Percentiles rank a stretch among this genome's conserved stretches.
phyloP scores from a whole-genome alignment of 2,113 vertebrate species.

The Bagarius yarrelli region DNA sequence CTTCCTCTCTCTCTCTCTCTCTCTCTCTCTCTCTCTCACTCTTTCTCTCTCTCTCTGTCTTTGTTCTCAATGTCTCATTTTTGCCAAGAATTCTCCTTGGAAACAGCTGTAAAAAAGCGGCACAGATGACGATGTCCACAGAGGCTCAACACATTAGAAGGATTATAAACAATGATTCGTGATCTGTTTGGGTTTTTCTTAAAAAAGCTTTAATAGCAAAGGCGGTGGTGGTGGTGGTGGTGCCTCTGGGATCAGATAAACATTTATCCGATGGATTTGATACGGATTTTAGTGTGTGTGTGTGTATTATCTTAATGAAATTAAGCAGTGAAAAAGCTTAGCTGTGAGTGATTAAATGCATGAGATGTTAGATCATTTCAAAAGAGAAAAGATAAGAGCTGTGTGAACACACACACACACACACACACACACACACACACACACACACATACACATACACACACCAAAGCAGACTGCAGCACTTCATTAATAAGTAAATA shows the following conservation, averaged over 20 bases:
- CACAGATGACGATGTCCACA: constrained; percentile 37
- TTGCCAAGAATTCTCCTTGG: constrained; percentile 56
- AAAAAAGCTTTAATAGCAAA: constrained; percentile 10
- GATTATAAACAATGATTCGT: constrained; percentile 21
- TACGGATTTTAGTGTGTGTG: constrained; percentile 38
- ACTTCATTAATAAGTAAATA: constrained; percentile 53
- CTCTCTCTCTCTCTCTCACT: background rate
- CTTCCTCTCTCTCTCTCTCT: background rate
- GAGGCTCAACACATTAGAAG: constrained; percentile 6
- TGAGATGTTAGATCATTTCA: constrained; percentile 40
- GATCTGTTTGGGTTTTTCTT: constrained; percentile 29
- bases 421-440: constrained; percentile 17
- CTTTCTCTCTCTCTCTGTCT: constrained; percentile 33
- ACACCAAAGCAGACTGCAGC: background rate
- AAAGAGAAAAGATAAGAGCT: constrained; percentile 43
- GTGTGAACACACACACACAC: constrained; percentile 8
- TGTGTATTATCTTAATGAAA: constrained; percentile 38
- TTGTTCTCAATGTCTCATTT: constrained; percentile 6
- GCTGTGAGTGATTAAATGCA: constrained; percentile 42
- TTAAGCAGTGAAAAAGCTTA: constrained; percentile 38
- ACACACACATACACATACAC: constrained; percentile 39
- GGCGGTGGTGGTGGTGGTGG: background rate
- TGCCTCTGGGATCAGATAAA: constrained; percentile 30
- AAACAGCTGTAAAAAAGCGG: constrained; percentile 48
- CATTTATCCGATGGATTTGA: constrained; percentile 30